Conservation (phyloP, 2,797 vertebrate genomes). For the Acrossocheilus fasciatus region DNA sequence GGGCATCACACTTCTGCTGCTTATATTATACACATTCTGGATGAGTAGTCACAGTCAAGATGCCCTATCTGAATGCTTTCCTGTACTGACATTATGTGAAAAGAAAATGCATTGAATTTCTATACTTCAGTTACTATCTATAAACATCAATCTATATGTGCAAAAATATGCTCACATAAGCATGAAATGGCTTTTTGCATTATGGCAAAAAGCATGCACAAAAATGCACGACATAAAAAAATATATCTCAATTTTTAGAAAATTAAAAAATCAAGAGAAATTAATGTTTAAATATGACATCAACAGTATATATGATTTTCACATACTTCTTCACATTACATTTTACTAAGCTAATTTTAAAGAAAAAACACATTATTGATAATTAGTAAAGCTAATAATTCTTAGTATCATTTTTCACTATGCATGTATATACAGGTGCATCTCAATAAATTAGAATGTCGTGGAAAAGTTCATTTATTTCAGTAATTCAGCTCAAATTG, state of each 20-base stretch:
- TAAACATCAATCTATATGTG: neutral
- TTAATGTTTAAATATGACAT: too few relatives aligned
- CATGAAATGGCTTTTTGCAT: neutral
- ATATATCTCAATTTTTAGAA: too few relatives aligned
- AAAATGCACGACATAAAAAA: neutral
- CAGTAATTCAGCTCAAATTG: too few relatives aligned
- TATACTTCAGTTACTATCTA: neutral
- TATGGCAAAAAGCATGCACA: neutral
- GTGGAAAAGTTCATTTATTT: too few relatives aligned
- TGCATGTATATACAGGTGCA: too few relatives aligned
- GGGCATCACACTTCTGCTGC: conserved; percentile 13
- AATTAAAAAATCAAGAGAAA: too few relatives aligned
- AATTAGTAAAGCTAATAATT: neutral
- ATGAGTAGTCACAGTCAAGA: neutral
- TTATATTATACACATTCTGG: conserved; percentile 24
- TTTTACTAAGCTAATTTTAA: neutral
- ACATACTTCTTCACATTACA: too few relatives aligned
- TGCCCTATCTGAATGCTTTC: neutral
- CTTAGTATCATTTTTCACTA: neutral
- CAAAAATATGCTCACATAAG: neutral
- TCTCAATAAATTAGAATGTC: too few relatives aligned
- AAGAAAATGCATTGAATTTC: conserved; percentile 1
- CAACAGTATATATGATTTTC: too few relatives aligned
- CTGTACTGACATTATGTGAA: neutral
- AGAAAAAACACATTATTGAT: neutral